Percentiles rank a stretch among this genome's conserved stretches.
Conservation (phyloP, 2,113 vertebrate genomes). For the zebrafish (Danio rerio) region DNA sequence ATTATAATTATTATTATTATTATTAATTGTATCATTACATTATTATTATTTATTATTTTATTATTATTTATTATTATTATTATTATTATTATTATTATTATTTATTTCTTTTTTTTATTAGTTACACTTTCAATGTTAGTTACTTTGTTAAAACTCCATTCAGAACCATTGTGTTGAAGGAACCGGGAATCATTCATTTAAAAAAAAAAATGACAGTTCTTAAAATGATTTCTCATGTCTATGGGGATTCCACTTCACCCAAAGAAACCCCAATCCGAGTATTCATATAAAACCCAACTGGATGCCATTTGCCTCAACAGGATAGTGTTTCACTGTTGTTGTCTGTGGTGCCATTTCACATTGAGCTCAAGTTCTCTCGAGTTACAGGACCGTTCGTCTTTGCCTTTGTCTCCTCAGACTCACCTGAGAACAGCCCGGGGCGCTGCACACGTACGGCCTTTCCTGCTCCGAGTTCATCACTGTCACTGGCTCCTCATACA, state of each 20-base stretch:
- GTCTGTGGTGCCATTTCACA: conserved; percentile 47
- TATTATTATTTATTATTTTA: too few relatives aligned
- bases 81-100: too few relatives aligned
- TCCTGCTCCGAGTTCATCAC: conserved; percentile 99
- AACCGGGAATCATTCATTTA: neutral
- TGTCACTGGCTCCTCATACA: conserved; percentile 96
- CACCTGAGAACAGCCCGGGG: conserved; percentile 99
- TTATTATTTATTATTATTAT: too few relatives aligned
- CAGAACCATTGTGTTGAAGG: neutral
- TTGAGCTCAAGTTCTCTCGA: conserved; percentile 41
- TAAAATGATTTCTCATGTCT: neutral
- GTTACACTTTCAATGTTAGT: too few relatives aligned
- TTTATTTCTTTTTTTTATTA: too few relatives aligned
- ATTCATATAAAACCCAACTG: conserved; percentile 22
- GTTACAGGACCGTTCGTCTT: conserved; percentile 50
- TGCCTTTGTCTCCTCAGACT: conserved; percentile 72
- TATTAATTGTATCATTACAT: too few relatives aligned
- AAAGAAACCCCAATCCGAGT: neutral
- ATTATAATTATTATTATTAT: too few relatives aligned
- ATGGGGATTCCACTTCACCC: conserved; percentile 1
- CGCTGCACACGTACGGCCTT: conserved; percentile 96
- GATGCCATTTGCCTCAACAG: neutral
- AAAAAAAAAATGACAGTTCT: too few relatives aligned
- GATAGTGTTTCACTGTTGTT: neutral
- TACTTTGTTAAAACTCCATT: neutral